Evolutionary conservation across 1,140 invertebrate genomes (phyloP).

Genomic region (Phthorimaea operculella): DNA sequence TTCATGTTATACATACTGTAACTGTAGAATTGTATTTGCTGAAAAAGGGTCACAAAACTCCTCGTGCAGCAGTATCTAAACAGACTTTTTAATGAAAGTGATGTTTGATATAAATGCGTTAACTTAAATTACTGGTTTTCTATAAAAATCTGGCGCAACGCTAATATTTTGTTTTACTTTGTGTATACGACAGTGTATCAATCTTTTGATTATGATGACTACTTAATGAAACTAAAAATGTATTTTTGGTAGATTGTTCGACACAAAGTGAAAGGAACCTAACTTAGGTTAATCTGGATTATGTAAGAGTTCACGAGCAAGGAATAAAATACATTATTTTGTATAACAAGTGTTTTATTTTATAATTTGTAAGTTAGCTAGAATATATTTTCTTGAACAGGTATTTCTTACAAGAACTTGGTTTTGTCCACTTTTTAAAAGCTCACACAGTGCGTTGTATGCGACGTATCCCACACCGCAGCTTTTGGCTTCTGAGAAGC

Average conservation of each 20-base stretch:
- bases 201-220: not conserved
- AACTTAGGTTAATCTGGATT: slow-evolving; percentile 1
- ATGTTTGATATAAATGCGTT: no score
- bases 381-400: slow-evolving; percentile 43
- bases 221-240: not conserved
- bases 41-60: no score
- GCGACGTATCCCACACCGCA: slow-evolving; percentile 77
- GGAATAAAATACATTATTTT: slow-evolving; percentile 1
- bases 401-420: slow-evolving; percentile 46
- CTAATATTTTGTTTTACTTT: not conserved
- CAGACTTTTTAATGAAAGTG: no score
- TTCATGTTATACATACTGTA: no score
- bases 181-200: slow-evolving; percentile 3
- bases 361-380: slow-evolving; percentile 42
- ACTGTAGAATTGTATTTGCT: no score
- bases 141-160: not conserved
- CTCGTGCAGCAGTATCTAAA: no score
- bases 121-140: no score
- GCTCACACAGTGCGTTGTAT: slow-evolving; percentile 64
- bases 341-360: slow-evolving; percentile 7
- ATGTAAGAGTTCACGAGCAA: slow-evolving; percentile 2
- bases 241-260: slow-evolving; percentile 1
- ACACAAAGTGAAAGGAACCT: slow-evolving; percentile 2
- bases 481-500: slow-evolving; percentile 72
- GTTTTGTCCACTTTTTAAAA: slow-evolving; percentile 45